Conservation (phyloP, 2,888 invertebrate genomes). For the Drosophila mettleri region DNA sequence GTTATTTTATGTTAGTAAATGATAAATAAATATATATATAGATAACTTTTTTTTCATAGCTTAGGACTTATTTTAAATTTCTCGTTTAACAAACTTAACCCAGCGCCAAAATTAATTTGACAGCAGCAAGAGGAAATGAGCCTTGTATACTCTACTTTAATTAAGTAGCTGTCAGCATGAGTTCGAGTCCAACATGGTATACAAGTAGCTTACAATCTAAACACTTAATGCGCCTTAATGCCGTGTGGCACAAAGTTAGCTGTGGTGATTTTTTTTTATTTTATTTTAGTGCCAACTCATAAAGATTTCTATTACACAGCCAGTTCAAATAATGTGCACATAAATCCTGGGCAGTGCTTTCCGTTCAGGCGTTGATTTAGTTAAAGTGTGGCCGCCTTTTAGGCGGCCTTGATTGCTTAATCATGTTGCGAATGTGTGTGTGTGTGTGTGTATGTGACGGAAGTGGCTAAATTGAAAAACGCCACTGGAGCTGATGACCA, state of each 20-base stretch:
- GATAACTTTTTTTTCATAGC: too few relatives aligned
- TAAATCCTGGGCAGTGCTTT: slow-evolving; percentile 51
- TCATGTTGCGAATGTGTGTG: slow-evolving; percentile 60
- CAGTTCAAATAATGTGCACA: slow-evolving; percentile 62
- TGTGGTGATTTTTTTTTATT: not conserved
- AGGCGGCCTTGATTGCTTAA: slow-evolving; percentile 71
- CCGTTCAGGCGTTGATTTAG: slow-evolving; percentile 44
- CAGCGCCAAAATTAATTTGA: not conserved
- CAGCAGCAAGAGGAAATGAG: not conserved
- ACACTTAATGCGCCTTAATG: slow-evolving; percentile 57
- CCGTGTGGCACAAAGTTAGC: slow-evolving; percentile 33
- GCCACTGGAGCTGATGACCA: slow-evolving; percentile 63
- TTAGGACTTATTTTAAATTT: not conserved
- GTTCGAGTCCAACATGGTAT: slow-evolving; percentile 13
- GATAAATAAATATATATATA: too few relatives aligned
- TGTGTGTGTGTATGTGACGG: slow-evolving; percentile 37
- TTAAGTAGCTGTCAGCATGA: slow-evolving; percentile 9
- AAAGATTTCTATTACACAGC: slow-evolving; percentile 54
- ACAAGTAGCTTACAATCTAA: slow-evolving; percentile 24
- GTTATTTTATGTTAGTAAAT: too few relatives aligned
- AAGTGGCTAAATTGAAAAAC: slow-evolving; percentile 77
- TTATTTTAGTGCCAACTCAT: slow-evolving; percentile 62
- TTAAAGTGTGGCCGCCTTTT: slow-evolving; percentile 63
- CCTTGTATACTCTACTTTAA: slow-evolving; percentile 23
- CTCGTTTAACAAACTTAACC: not conserved